Conservation (phyloP, 2,113 vertebrate species). For the Cyanoliseus patagonus region DNA sequence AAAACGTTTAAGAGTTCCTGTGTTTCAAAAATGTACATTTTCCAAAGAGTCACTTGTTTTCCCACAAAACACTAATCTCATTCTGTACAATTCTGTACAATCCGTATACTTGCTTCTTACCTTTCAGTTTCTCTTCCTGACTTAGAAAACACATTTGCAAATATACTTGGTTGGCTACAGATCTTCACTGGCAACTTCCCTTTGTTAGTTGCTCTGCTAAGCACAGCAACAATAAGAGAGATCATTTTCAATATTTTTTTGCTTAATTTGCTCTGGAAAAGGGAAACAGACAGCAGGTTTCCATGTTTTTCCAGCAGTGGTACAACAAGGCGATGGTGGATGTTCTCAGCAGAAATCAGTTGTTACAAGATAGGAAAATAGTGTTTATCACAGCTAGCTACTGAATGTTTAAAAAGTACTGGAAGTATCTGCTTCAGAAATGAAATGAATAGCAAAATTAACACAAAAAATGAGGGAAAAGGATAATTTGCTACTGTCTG, state of each 20-base stretch:
- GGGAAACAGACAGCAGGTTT: neutral
- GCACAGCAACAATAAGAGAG: neutral
- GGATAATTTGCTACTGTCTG: neutral
- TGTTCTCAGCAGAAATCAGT: neutral
- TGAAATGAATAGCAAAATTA: neutral
- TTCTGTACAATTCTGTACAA: neutral
- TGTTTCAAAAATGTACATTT: neutral
- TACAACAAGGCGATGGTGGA: neutral
- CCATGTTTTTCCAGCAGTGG: neutral
- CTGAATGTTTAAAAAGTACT: neutral
- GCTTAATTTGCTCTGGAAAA: neutral
- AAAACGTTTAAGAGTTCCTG: neutral
- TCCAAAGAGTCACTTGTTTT: neutral
- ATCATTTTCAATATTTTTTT: neutral
- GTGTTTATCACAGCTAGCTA: slow-evolving; percentile 21
- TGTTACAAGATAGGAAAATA: neutral
- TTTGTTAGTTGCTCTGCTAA: neutral
- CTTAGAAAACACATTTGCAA: neutral
- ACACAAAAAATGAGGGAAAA: neutral
- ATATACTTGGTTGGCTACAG: neutral
- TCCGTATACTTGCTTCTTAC: neutral
- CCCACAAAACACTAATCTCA: neutral
- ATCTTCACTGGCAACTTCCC: neutral
- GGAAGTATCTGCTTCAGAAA: neutral
- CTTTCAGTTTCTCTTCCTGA: slow-evolving; percentile 22